Evolutionary conservation across 2,113 vertebrate species (phyloP).

Genomic region (Toxotes chatareus): DNA sequence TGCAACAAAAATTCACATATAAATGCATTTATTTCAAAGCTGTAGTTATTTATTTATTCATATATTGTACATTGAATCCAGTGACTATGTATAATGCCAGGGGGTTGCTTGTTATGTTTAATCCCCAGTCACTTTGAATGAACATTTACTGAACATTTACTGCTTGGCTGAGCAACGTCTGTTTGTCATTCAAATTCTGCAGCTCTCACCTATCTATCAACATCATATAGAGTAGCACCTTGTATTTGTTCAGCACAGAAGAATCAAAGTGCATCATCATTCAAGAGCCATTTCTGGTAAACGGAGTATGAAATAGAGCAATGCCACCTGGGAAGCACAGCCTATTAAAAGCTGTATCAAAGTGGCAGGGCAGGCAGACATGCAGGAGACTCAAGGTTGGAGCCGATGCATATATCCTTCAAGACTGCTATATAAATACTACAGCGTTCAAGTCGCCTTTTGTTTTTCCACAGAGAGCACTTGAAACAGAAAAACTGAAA

Average conservation of each 20-base stretch:
- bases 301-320: constrained; percentile 54
- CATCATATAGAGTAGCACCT: background rate
- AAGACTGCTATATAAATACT: constrained; percentile 55
- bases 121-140: too few species aligned
- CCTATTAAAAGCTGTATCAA: constrained; percentile 63
- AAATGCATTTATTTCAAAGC: background rate
- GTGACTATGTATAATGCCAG: too few species aligned
- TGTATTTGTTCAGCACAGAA: background rate
- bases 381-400: constrained; percentile 60
- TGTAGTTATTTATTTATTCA: background rate
- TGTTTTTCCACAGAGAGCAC: constrained; percentile 11
- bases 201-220: background rate
- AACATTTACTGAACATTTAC: too few species aligned
- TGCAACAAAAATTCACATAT: background rate
- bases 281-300: constrained; percentile 48
- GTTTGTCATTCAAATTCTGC: constrained; percentile 6
- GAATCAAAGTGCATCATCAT: constrained; percentile 21
- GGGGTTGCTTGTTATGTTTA: too few species aligned
- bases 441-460: constrained; percentile 3
- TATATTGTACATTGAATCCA: background rate
- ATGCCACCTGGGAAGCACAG: constrained; percentile 46
- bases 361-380: constrained; percentile 39
- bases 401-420: constrained; percentile 45
- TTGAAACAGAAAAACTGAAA: constrained; percentile 12
- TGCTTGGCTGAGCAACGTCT: background rate